A percentile compares a stretch with the other conserved stretches of the same genome.
Conservation (phyloP, 1,140 invertebrate species). For the Diabrotica virgifera region DNA sequence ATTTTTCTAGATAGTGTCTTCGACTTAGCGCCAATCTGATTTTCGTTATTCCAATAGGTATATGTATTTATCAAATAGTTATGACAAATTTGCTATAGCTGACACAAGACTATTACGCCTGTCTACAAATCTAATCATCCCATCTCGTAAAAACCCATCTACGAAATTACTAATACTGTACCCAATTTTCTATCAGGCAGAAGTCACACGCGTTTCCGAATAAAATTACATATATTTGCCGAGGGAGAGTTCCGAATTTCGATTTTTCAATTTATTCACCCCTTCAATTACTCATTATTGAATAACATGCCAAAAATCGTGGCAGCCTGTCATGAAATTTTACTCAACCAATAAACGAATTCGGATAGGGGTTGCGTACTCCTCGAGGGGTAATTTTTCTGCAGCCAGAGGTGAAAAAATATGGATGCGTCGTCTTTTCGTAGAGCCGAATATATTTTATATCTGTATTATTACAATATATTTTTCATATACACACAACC, state of each 20-base stretch:
- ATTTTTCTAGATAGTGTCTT: too few species aligned
- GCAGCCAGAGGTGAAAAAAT: constrained; percentile 17
- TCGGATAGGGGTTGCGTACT: background rate
- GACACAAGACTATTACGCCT: too few species aligned
- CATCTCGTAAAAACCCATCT: background rate
- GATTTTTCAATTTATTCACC: constrained; percentile 22
- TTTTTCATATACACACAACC: too few species aligned
- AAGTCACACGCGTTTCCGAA: constrained; percentile 8
- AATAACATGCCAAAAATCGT: constrained; percentile 20
- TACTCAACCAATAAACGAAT: constrained; percentile 21
- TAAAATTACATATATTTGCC: background rate
- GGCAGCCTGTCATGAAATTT: constrained; percentile 21
- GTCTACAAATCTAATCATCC: too few species aligned
- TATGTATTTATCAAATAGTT: too few species aligned
- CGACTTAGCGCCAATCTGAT: too few species aligned
- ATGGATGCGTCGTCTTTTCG: constrained; percentile 5
- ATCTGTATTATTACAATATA: too few species aligned
- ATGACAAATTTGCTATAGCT: too few species aligned
- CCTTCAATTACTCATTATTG: constrained; percentile 19
- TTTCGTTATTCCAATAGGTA: too few species aligned
- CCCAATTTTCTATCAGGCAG: constrained; percentile 4
- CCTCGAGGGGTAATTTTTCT: constrained; percentile 18
- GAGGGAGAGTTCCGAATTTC: constrained; percentile 4
- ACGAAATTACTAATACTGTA: constrained; percentile 8
- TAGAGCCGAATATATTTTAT: too few species aligned